Percentiles rank a stretch among this genome's conserved stretches.
Evolutionary conservation across 2,888 invertebrate species (phyloP).

Genomic region (Thecophora atra): DNA sequence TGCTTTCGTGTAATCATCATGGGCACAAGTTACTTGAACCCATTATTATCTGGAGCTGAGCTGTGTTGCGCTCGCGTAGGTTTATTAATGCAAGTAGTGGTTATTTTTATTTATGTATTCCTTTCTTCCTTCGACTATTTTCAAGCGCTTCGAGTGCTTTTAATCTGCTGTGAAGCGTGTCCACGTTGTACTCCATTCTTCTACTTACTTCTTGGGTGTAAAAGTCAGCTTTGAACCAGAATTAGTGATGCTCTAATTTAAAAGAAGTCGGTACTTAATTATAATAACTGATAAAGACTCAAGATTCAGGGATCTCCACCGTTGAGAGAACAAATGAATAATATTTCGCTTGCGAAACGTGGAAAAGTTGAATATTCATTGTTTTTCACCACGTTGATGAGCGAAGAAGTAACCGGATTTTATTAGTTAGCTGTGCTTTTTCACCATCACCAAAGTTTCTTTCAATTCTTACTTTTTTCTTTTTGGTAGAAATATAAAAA

Average conservation of each 20-base stretch:
- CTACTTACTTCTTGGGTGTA: neutral
- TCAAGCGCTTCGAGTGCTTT: neutral
- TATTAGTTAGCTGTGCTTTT: neutral
- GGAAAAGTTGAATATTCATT: neutral
- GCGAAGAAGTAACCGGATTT: neutral
- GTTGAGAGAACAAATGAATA: no score
- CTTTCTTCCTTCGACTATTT: neutral
- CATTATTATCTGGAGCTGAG: slow-evolving; percentile 30
- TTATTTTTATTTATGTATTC: slow-evolving; percentile 4
- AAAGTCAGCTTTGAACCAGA: slow-evolving; percentile 18
- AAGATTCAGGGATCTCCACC: no score
- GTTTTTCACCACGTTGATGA: neutral
- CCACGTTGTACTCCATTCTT: slow-evolving; percentile 19
- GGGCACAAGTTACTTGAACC: slow-evolving; percentile 35
- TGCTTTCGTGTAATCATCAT: slow-evolving; percentile 19
- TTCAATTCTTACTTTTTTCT: neutral
- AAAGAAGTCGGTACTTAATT: neutral
- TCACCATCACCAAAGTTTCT: neutral
- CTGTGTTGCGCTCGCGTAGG: slow-evolving; percentile 21
- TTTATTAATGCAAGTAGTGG: slow-evolving; percentile 28
- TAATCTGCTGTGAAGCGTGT: slow-evolving; percentile 41
- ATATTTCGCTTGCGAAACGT: no score
- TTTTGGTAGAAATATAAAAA: neutral
- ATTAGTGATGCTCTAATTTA: slow-evolving; percentile 6
- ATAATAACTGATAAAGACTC: neutral